phyloP scores from a whole-genome alignment of 2,888 invertebrate genomes.

The Leucania comma region DNA sequence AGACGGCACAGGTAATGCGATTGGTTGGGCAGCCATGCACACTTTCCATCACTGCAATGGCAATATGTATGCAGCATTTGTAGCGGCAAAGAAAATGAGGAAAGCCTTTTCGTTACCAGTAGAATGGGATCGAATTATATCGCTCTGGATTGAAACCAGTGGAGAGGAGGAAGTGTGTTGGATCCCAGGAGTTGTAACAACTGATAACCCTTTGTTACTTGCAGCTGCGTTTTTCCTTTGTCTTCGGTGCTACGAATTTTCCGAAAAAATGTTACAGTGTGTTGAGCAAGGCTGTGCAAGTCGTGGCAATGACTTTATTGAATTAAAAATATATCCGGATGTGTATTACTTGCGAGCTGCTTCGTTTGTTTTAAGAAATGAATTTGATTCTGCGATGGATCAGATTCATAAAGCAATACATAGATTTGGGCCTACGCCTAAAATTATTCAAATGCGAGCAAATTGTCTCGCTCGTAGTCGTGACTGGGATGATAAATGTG shows the following conservation, averaged over 20 bases:
- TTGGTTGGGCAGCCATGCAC: conserved; percentile 86
- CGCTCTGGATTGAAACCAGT: conserved; percentile 80
- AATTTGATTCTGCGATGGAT: conserved; percentile 74
- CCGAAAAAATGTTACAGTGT: conserved; percentile 78
- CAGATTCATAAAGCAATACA: conserved; percentile 73
- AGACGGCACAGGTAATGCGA: conserved; percentile 82
- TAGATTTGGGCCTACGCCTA: conserved; percentile 79
- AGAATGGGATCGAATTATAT: conserved; percentile 80
- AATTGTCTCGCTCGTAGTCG: conserved; percentile 74
- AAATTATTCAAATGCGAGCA: conserved; percentile 81
- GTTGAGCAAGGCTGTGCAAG: conserved; percentile 76
- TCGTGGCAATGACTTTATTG: conserved; percentile 71
- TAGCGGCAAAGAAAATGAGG: conserved; percentile 83
- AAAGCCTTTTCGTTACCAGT: conserved; percentile 78
- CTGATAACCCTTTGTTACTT: conserved; percentile 79
- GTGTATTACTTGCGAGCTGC: conserved; percentile 81
- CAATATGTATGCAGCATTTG: conserved; percentile 77
- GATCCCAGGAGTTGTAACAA: conserved; percentile 75
- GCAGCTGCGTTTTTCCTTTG: conserved; percentile 87
- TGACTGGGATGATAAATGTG: conserved; percentile 82
- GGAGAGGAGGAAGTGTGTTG: conserved; percentile 85
- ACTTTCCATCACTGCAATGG: conserved; percentile 77
- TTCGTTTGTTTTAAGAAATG: conserved; percentile 74
- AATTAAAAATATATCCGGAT: conserved; percentile 68
- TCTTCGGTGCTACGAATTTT: conserved; percentile 81